Conservation (phyloP, 2,797 vertebrate species). For the Diplodus puntazzo region DNA sequence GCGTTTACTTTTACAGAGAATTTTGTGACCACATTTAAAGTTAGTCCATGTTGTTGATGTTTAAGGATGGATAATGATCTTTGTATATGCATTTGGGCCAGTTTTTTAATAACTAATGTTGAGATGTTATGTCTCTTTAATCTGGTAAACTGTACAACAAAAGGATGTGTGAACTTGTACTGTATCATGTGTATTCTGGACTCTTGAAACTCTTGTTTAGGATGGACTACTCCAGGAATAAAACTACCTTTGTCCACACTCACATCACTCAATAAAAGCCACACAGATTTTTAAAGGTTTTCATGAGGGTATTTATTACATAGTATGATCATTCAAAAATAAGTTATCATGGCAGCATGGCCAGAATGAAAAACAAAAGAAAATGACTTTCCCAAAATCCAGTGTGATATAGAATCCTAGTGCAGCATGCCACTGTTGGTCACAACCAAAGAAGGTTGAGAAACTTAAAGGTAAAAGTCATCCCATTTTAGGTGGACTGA, state of each 20-base stretch:
- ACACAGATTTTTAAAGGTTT: constrained; percentile 27
- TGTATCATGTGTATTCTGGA: not conserved
- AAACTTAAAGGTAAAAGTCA: not conserved
- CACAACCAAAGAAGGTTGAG: not conserved
- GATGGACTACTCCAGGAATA: not conserved
- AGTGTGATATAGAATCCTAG: not conserved
- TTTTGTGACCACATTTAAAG: not conserved
- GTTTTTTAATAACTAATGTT: not conserved
- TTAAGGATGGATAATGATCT: not conserved
- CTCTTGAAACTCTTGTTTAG: not conserved
- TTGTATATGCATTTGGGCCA: not conserved
- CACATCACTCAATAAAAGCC: constrained; percentile 30
- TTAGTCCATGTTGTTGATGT: not conserved
- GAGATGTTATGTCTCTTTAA: not conserved
- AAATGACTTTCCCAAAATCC: constrained; percentile 6
- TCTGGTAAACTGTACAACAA: not conserved
- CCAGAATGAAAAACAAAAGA: constrained; percentile 1
- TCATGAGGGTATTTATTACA: constrained; percentile 58
- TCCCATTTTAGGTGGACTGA: constrained; percentile 2
- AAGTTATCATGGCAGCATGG: constrained; percentile 24
- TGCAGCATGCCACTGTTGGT: constrained; percentile 27
- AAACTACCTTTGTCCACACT: not conserved
- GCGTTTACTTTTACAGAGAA: not conserved
- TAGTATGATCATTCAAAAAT: constrained; percentile 50
- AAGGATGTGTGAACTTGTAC: not conserved